Base-by-base conservation (phyloP, 2,113 vertebrate genomes). In the Anarrhichthys ocellatus region DNA sequence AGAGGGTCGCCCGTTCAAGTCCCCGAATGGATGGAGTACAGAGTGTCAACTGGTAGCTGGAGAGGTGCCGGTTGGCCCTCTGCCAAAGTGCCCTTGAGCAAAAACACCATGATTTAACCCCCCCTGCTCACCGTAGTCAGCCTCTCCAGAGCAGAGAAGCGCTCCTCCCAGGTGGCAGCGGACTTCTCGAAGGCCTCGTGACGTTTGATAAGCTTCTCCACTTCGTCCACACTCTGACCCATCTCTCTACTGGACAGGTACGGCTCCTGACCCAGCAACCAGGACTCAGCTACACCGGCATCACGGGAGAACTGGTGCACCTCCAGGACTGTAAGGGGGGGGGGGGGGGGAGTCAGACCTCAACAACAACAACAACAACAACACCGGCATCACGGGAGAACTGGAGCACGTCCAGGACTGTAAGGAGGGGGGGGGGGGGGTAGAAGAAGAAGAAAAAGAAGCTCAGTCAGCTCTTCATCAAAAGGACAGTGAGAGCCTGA, bases 141-240 rank as follows among this genome's bases (percentile, higher is more conserved):
- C 79, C 98, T 93, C 88, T 99, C 98, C 92, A 99, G 94, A 0
- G 97, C 98, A 0, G 97, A 96, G 94, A 99, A 99, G 18, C 98
- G 95, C 86, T 99, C 98, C 5, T 99, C 98, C 98, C 98, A 99
- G 67, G 97, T 99, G 6, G 98, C 97, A 10, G 98, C 98, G 0
- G 98, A 99, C 90, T 99, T 99, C 87, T 99, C 98, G 65, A 99
- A 99, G 0, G 98, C 98, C 89, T 99, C 98, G 0, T 99, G 98
- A 27, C 98, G 94, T 87, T 99, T 99, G 93, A 99, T 98, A 67
- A 99, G 92, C 67, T 98, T 99, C 93, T 99, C 98, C 85, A 99
- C 98, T 87, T 99, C 97, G 1, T 98, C 98, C 59, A 99, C 98
- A 0, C 97, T 99, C 89, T 96, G 97, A 5, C 98, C 98, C 50